A percentile compares a stretch with the other conserved stretches of the same genome.
Conservation (phyloP, 2,113 vertebrate genomes). For the Pica pica region DNA sequence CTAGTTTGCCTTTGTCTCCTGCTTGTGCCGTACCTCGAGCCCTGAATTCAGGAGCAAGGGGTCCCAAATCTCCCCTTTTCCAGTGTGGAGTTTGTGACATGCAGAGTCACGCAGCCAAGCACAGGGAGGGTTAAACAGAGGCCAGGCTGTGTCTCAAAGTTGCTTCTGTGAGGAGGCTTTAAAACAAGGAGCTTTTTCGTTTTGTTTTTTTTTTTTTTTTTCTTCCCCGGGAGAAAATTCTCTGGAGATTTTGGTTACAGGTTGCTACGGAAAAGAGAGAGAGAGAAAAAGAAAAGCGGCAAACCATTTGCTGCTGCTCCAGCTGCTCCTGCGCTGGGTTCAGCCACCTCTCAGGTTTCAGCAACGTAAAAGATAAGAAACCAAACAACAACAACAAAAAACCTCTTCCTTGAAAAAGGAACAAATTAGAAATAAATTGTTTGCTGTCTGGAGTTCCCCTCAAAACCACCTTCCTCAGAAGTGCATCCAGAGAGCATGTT, state of each 20-base stretch:
- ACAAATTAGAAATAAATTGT: not conserved
- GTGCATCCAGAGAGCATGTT: not conserved
- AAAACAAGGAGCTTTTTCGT: not conserved
- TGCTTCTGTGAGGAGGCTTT: not conserved
- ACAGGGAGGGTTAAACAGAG: not conserved
- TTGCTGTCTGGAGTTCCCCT: not conserved
- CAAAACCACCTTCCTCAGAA: not conserved
- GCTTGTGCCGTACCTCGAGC: not conserved
- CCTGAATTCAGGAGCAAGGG: rapidly evolving
- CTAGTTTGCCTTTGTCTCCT: not conserved
- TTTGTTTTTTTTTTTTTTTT: not conserved
- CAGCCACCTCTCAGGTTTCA: not conserved
- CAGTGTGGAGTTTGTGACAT: rapidly evolving
- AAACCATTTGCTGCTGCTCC: not conserved
- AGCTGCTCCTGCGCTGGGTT: not conserved
- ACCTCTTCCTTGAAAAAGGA: not conserved
- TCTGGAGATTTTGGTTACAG: not conserved
- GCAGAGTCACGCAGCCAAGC: not conserved
- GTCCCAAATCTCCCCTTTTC: not conserved
- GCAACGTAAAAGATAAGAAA: not conserved
- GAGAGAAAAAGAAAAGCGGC: no score
- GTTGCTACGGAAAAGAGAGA: not conserved
- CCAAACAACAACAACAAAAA: not conserved
- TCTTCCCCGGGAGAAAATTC: not conserved
- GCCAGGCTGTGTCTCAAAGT: not conserved